phyloP scores from a whole-genome alignment of 2,113 vertebrate species.

The Sprattus sprattus region DNA sequence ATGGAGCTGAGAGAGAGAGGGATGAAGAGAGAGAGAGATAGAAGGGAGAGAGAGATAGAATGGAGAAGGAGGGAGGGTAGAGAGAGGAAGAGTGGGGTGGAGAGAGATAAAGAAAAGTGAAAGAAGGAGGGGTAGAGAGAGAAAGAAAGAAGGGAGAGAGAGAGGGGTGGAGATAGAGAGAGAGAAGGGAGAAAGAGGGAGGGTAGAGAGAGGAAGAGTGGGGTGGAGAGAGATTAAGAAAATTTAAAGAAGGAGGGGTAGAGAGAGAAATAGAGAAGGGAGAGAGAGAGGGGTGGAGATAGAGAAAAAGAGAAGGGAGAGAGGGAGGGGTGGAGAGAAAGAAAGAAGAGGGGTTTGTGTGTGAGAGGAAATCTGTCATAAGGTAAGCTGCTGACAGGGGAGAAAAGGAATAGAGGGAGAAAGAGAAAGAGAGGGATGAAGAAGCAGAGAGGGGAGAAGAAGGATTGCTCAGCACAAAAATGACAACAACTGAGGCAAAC shows the following conservation, averaged over 20 bases:
- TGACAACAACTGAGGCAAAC: slow-evolving; percentile 29
- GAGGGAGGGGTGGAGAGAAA: background rate
- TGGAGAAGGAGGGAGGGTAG: background rate
- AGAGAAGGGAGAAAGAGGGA: background rate
- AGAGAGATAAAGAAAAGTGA: no score
- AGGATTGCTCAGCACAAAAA: background rate
- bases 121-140: slow-evolving; percentile 2
- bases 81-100: background rate
- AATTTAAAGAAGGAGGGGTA: background rate
- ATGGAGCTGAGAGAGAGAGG: background rate
- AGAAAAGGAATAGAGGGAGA: background rate
- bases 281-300: no score
- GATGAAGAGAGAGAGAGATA: background rate
- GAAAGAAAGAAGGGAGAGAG: background rate
- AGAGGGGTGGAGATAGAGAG: background rate
- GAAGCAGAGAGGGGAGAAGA: background rate
- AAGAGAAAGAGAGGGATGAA: background rate
- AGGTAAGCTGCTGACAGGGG: background rate
- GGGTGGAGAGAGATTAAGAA: no score
- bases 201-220: background rate
- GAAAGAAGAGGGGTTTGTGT: background rate
- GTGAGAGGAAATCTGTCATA: no score
- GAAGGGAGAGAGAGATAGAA: background rate
- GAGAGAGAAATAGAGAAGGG: background rate
- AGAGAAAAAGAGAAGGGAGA: background rate